phyloP scores from a whole-genome alignment of 2,113 vertebrate genomes.

The Meriones unguiculatus region DNA sequence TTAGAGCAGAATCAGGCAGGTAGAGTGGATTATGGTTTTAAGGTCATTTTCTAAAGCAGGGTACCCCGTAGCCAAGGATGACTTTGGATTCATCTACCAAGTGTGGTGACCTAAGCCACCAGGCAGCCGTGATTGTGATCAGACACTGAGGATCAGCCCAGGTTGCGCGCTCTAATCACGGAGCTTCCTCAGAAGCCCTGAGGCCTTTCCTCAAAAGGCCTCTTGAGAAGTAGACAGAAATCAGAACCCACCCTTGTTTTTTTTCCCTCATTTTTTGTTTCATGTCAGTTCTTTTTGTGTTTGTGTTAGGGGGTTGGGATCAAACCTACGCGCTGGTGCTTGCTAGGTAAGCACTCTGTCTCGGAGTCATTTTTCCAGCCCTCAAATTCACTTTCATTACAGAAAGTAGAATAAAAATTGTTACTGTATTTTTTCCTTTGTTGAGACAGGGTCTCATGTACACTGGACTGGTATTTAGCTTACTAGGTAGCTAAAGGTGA shows the following conservation, averaged over 20 bases:
- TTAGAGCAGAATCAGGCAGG: not conserved
- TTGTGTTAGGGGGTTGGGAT: not conserved
- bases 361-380: not conserved
- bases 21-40: not conserved
- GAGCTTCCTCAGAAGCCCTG: not conserved
- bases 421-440: not conserved
- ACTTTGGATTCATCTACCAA: not conserved
- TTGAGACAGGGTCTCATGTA: not conserved
- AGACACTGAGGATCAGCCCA: not conserved
- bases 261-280: not conserved
- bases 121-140: not conserved
- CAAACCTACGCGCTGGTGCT: not conserved
- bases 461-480: not conserved
- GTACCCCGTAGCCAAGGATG: not conserved
- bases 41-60: slow-evolving; percentile 36
- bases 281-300: not conserved
- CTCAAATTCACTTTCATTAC: slow-evolving; percentile 12
- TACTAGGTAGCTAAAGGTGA: not conserved
- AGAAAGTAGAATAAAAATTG: slow-evolving; percentile 10
- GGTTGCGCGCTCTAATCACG: not conserved
- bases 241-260: not conserved
- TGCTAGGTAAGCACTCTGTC: not conserved
- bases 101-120: not conserved
- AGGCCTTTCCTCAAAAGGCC: not conserved
- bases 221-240: not conserved